These are phyloP conservation scores for Xanthostigma xanthostigma DNA, from an alignment of 2,888 invertebrate genomes.

Conservation along the genomic window DNA sequence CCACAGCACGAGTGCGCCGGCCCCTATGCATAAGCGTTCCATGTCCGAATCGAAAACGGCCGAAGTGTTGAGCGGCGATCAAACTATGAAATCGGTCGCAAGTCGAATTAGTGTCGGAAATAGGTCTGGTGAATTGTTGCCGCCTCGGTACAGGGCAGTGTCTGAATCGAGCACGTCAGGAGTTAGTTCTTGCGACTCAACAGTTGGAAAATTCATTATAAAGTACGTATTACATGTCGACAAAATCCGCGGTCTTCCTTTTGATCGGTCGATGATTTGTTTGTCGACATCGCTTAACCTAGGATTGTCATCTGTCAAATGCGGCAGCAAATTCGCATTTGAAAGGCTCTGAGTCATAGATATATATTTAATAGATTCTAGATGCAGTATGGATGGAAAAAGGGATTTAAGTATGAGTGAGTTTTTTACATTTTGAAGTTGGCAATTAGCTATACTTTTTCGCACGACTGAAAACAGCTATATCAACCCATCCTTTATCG, in stretches of 20 bases:
- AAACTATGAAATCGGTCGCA: constrained; percentile 11
- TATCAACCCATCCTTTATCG: too few species aligned
- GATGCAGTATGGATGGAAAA: constrained; percentile 47
- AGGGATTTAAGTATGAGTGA: constrained; percentile 41
- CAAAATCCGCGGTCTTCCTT: too few species aligned
- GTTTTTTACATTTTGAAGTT: constrained; percentile 14
- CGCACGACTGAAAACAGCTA: too few species aligned
- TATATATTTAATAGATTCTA: too few species aligned
- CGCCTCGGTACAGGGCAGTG: constrained; percentile 37
- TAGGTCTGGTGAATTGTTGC: constrained; percentile 15
- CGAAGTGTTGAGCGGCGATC: constrained; percentile 30
- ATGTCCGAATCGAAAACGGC: constrained; percentile 55
- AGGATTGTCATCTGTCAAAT: too few species aligned
- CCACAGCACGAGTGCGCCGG: constrained; percentile 31
- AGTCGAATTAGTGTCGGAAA: constrained; percentile 6
- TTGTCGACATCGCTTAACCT: too few species aligned
- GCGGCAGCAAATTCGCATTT: too few species aligned
- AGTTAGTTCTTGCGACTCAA: constrained; percentile 68
- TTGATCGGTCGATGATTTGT: too few species aligned
- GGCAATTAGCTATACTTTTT: too few species aligned
- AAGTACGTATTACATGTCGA: constrained; percentile 28
- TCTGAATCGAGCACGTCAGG: constrained; percentile 74
- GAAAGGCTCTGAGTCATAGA: too few species aligned
- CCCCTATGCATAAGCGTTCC: constrained; percentile 42
- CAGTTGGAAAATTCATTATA: constrained; percentile 41